phyloP scores from a whole-genome alignment of 2,797 vertebrate genomes.

The Poeciliopsis paucimaculata region DNA sequence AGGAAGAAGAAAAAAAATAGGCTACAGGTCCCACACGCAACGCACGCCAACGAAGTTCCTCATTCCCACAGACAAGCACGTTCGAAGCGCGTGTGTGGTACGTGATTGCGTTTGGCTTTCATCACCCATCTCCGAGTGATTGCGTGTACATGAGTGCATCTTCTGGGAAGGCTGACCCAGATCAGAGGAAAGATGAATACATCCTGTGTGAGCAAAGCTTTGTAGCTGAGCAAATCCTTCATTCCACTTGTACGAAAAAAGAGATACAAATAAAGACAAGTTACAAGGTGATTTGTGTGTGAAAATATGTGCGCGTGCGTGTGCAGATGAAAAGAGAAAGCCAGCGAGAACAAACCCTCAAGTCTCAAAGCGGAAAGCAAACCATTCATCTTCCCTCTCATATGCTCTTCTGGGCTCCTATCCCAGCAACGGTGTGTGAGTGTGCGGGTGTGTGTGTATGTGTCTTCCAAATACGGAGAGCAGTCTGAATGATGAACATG shows the following conservation, averaged over 20 bases:
- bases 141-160: constrained; percentile 31
- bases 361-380: constrained; percentile 70
- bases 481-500: constrained; percentile 71
- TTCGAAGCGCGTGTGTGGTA: constrained; percentile 50
- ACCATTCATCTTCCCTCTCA: constrained; percentile 74
- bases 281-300: constrained; percentile 16
- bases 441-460: constrained; percentile 15
- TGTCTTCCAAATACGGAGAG: constrained; percentile 56
- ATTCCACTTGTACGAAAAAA: constrained; percentile 24
- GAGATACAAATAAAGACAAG: constrained; percentile 25
- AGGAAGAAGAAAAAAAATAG: constrained; percentile 3
- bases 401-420: constrained; percentile 72
- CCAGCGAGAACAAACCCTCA: constrained; percentile 42
- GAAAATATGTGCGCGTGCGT: constrained; percentile 1
- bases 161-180: constrained; percentile 59
- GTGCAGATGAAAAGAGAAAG: not conserved
- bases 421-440: constrained; percentile 51
- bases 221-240: constrained; percentile 34
- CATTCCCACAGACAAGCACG: constrained; percentile 35
- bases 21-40: constrained; percentile 27
- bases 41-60: constrained; percentile 41
- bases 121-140: constrained; percentile 61
- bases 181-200: constrained; percentile 57
- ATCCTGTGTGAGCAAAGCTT: constrained; percentile 35
- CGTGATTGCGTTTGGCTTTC: constrained; percentile 75